phyloP scores from a whole-genome alignment of 2,797 vertebrate species.

The Myotis planiceps region DNA sequence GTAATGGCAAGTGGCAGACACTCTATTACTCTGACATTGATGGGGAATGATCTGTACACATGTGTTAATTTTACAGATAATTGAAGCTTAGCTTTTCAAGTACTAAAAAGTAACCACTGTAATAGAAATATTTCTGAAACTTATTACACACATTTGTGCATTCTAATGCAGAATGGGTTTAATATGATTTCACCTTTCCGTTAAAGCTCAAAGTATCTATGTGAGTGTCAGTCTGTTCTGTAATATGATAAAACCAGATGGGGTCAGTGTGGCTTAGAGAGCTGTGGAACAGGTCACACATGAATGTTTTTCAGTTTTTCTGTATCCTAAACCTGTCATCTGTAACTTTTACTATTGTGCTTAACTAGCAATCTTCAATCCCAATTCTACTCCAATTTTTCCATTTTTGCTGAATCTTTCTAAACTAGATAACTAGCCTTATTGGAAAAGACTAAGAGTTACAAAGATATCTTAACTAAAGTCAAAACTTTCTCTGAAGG shows the following conservation, averaged over 20 bases:
- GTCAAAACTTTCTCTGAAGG: neutral
- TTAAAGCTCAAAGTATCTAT: conserved; percentile 22
- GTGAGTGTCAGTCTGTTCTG: conserved; percentile 1
- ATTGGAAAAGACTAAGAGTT: neutral
- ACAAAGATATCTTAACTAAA: neutral
- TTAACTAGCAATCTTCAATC: neutral
- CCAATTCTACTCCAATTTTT: neutral
- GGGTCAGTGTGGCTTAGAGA: neutral
- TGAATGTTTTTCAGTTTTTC: neutral
- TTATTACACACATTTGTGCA: conserved; percentile 35
- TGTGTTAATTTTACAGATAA: conserved; percentile 73
- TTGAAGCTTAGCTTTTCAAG: conserved; percentile 58
- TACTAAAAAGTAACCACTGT: conserved; percentile 37
- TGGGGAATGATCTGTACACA: conserved; percentile 53
- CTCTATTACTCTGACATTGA: conserved; percentile 55
- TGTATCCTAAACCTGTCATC: neutral
- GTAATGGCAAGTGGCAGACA: conserved; percentile 13
- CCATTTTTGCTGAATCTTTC: neutral
- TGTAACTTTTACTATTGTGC: neutral
- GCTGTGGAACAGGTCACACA: neutral
- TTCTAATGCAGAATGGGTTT: conserved; percentile 47
- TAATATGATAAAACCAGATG: neutral
- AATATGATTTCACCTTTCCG: conserved; percentile 52
- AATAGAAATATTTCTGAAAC: conserved; percentile 62
- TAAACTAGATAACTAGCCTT: neutral